Base-by-base conservation (phyloP, 1,140 invertebrate species). In the Daktulosphaira vitifoliae region DNA sequence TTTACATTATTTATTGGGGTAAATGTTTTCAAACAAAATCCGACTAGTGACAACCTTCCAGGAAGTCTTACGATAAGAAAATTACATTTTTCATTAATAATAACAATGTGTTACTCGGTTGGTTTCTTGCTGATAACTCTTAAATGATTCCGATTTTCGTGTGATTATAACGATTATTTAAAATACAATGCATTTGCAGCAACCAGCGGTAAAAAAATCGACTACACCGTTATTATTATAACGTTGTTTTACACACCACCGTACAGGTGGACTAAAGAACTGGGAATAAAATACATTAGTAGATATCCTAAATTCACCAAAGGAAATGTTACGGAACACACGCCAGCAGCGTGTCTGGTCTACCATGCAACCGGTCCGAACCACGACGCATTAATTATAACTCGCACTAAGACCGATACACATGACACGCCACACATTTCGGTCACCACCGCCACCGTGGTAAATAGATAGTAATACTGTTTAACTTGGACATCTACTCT, bases 141-240 rank as follows among this genome's bases (percentile, higher is more conserved):
- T n/a, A n/a, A n/a, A n/a, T n/a, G n/a, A n/a, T n/a, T n/a, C n/a
- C n/a, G n/a, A n/a, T n/a, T n/a, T n/a, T n/a, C n/a, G n/a, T n/a
- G n/a, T n/a, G n/a, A n/a, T n/a, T n/a, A n/a, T n/a, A n/a, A n/a
- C n/a, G n/a, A n/a, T n/a, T n/a, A n/a, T n/a, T n/a, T n/a, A n/a
- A n/a, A 56, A 9, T 37, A 37, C 13, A 37, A 7, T 7, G 33
- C 18, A 46, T 20, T 8, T 9, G 44, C 13, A 8, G 18, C 44
- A 8, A 22, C n/a, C 44, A 7, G 4, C 22, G 38, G 13, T 53
- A 53, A 53, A n/a, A n/a, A n/a, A n/a, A n/a, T n/a, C n/a, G n/a
- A n/a, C n/a, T n/a, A n/a, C n/a, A 56, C 53, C 53, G 53, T 56
- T 56, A 56, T 56, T 56, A 26, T 42, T 23, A 54, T n/a, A 33